A percentile compares a stretch with the other conserved stretches of the same genome.
These are phyloP conservation scores for Physocephala rufipes DNA, from an alignment of 2,888 invertebrate species.

Conservation along the genomic window DNA sequence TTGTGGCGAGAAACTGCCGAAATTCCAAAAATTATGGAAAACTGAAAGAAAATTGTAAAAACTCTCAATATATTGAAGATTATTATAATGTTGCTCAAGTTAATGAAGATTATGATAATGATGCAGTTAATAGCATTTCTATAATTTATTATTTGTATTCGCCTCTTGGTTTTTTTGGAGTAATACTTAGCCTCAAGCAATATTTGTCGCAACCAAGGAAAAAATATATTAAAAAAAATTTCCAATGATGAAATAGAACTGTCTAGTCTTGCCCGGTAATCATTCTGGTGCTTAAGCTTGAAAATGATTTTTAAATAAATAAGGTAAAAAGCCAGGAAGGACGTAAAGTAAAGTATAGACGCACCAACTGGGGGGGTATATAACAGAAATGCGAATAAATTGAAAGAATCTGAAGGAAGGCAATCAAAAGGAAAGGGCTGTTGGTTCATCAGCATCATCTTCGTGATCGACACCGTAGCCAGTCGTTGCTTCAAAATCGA, in stretches of 20 bases:
- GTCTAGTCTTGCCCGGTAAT: no score
- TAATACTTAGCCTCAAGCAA: conserved; percentile 54
- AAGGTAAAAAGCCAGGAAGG: conserved; percentile 5
- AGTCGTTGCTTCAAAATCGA: conserved; percentile 46
- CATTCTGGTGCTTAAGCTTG: conserved; percentile 55
- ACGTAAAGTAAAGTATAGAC: not conserved
- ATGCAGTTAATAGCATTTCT: conserved; percentile 41
- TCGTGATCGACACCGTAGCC: not conserved
- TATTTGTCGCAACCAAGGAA: conserved; percentile 57
- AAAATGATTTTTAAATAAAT: conserved; percentile 54
- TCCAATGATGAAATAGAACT: no score
- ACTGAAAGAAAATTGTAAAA: no score
- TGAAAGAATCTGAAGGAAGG: not conserved
- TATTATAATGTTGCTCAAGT: no score
- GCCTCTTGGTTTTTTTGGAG: conserved; percentile 23
- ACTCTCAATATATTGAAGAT: no score
- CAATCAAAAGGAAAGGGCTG: conserved; percentile 14
- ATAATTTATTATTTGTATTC: conserved; percentile 49
- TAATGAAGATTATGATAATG: conserved; percentile 13
- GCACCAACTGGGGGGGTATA: not conserved
- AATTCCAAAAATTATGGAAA: no score
- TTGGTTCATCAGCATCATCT: no score
- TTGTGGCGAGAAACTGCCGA: no score
- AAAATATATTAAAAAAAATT: conserved; percentile 32
- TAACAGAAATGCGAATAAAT: not conserved